A percentile compares a stretch with the other conserved stretches of the same genome.
phyloP scores from a whole-genome alignment of 2,888 invertebrate species.

The Epinotia brunnichana region DNA sequence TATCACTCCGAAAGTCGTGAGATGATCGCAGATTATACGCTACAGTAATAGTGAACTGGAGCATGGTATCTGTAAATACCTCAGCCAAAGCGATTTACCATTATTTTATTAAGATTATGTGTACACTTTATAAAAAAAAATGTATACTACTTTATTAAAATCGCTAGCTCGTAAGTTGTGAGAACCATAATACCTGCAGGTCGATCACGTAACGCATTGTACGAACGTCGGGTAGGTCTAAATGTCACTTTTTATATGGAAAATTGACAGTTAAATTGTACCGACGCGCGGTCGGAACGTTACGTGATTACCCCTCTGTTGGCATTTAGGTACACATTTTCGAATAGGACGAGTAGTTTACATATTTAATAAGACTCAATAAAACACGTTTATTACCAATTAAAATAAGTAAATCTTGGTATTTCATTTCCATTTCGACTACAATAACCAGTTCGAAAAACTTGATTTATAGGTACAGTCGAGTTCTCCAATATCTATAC shows the following conservation, averaged over 20 bases:
- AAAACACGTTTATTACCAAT: not conserved
- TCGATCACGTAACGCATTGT: no score
- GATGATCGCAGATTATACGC: constrained; percentile 18
- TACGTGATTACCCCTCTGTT: no score
- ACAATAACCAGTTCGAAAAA: constrained; percentile 10
- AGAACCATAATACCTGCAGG: constrained; percentile 3
- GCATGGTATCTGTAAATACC: not conserved
- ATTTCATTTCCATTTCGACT: constrained; percentile 4
- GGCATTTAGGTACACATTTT: not conserved
- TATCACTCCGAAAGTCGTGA: constrained; percentile 29
- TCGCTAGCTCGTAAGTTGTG: not conserved
- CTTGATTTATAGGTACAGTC: no score
- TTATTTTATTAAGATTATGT: not conserved
- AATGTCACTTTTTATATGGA: no score
- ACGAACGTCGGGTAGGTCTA: no score
- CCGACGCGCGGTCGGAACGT: no score
- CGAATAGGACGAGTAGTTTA: not conserved
- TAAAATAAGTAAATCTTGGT: not conserved
- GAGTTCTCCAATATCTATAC: no score
- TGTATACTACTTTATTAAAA: not conserved
- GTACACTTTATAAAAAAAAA: no score
- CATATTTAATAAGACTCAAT: constrained; percentile 3
- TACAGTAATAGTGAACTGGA: constrained; percentile 22
- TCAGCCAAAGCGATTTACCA: not conserved
- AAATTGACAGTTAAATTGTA: no score